These are phyloP conservation scores for Petaurus breviceps DNA, from an alignment of 2,113 vertebrate genomes.

Conservation along the genomic window DNA sequence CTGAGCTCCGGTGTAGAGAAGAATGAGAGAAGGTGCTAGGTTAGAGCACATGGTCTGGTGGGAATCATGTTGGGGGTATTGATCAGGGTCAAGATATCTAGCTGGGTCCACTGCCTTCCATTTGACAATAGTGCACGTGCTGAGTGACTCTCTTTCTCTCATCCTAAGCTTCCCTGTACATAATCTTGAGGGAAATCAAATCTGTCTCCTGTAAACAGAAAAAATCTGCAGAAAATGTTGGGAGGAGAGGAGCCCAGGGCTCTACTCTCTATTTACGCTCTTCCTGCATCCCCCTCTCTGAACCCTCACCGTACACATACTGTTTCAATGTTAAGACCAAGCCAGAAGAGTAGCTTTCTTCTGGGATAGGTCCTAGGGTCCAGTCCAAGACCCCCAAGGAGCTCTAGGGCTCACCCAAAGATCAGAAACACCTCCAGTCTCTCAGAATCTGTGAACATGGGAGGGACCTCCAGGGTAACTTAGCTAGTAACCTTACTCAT, in stretches of 20 bases:
- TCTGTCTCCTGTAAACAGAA: background rate
- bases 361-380: background rate
- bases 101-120: background rate
- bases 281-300: background rate
- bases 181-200: background rate
- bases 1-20: conserved; percentile 76
- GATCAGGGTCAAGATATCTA: background rate
- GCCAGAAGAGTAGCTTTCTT: background rate
- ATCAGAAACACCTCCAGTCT: rapidly evolving
- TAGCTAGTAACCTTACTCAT: background rate
- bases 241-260: background rate
- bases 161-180: background rate
- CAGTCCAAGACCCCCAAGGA: background rate
- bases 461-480: background rate
- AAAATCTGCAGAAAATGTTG: background rate
- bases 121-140: background rate
- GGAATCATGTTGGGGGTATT: background rate
- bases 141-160: background rate
- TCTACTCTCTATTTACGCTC: background rate
- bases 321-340: background rate
- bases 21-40: background rate
- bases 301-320: background rate
- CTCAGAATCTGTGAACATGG: background rate
- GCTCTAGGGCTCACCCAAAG: background rate
- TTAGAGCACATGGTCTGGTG: rapidly evolving